phyloP scores from a whole-genome alignment of 2,113 vertebrate genomes.

The Mobula hypostoma region DNA sequence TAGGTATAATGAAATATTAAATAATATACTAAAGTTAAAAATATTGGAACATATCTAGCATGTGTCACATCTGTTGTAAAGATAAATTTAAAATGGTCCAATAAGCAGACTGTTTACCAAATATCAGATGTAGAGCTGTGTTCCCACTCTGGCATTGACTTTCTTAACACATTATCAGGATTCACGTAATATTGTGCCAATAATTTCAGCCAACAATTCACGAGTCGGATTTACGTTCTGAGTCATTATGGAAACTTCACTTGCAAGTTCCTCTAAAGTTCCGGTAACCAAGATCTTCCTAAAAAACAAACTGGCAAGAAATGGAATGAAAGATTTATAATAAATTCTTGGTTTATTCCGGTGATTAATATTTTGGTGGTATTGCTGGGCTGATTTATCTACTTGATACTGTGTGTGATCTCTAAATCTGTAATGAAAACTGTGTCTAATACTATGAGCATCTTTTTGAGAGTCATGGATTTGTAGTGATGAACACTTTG shows the following conservation, averaged over 20 bases:
- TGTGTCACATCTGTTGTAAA: neutral
- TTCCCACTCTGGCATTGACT: neutral
- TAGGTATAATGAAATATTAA: neutral
- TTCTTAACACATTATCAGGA: neutral
- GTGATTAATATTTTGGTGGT: no score
- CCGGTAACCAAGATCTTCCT: neutral
- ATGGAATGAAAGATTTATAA: neutral
- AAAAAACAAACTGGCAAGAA: neutral
- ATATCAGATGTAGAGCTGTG: neutral
- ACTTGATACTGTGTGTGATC: no score
- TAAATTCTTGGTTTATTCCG: no score
- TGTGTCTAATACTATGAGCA: no score
- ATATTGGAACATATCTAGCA: neutral
- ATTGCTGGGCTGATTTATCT: no score
- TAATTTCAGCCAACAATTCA: neutral
- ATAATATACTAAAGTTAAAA: neutral
- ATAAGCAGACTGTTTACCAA: neutral
- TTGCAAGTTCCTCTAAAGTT: neutral
- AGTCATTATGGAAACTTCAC: neutral
- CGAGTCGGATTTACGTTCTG: neutral
- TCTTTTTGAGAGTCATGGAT: no score
- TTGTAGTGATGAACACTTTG: no score
- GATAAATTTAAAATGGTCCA: neutral
- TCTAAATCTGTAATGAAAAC: no score
- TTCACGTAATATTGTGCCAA: neutral